phyloP scores from a whole-genome alignment of 2,113 vertebrate genomes.

The Gallinago undulata region DNA sequence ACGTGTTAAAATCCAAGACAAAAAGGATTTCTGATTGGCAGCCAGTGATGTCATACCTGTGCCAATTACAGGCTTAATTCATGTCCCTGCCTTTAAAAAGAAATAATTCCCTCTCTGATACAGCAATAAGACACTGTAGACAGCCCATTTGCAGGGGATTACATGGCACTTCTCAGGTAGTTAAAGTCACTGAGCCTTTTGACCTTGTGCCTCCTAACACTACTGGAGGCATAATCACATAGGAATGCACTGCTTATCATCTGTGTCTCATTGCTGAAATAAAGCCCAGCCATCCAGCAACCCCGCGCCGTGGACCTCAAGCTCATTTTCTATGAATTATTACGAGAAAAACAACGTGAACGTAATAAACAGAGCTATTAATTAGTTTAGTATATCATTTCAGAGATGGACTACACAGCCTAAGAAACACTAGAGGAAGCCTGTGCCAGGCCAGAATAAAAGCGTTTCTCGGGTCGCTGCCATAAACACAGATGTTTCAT shows the following conservation, averaged over 20 bases:
- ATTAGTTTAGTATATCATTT: slow-evolving; percentile 73
- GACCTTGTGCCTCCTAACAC: slow-evolving; percentile 38
- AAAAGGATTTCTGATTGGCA: slow-evolving; percentile 14
- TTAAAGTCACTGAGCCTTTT: slow-evolving; percentile 59
- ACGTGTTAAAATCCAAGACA: neutral
- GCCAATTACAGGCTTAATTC: slow-evolving; percentile 37
- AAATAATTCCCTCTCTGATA: slow-evolving; percentile 31
- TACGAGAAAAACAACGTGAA: slow-evolving; percentile 19
- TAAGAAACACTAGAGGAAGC: slow-evolving; percentile 49
- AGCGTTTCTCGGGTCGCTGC: slow-evolving; percentile 66
- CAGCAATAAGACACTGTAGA: slow-evolving; percentile 28
- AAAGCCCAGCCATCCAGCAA: slow-evolving; percentile 56
- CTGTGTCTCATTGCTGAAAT: slow-evolving; percentile 48
- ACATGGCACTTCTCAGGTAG: slow-evolving; percentile 46
- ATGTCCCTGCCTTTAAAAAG: slow-evolving; percentile 2
- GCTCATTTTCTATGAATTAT: slow-evolving; percentile 14
- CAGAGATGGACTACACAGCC: slow-evolving; percentile 52
- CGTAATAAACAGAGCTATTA: slow-evolving; percentile 62
- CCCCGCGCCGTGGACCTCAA: neutral
- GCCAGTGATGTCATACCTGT: slow-evolving; percentile 2
- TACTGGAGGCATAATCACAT: neutral
- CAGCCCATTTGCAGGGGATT: slow-evolving; percentile 62
- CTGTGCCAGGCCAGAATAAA: slow-evolving; percentile 42
- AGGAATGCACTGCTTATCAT: neutral
- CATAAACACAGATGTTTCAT: slow-evolving; percentile 53